phyloP scores from a whole-genome alignment of 2,888 invertebrate genomes.

The Cylindroiulus punctatus region DNA sequence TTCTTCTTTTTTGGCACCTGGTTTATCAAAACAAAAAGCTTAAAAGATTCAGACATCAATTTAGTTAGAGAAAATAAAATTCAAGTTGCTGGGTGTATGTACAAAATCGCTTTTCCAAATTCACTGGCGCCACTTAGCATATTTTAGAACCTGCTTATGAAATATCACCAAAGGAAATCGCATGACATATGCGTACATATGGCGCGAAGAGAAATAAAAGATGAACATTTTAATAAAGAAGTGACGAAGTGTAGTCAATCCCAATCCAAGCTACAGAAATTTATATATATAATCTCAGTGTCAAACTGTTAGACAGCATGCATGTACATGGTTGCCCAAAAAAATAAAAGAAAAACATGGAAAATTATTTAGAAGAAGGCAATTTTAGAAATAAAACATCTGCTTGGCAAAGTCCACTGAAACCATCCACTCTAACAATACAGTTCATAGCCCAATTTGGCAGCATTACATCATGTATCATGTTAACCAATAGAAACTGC shows the following conservation, averaged over 20 bases:
- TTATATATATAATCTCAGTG: not conserved
- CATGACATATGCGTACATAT: slow-evolving; percentile 27
- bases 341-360: not conserved
- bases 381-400: not conserved
- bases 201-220: slow-evolving; percentile 29
- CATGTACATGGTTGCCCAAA: not conserved
- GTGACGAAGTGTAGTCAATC: slow-evolving; percentile 12
- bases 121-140: slow-evolving; percentile 42
- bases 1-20: slow-evolving; percentile 42
- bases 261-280: not conserved
- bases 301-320: not conserved
- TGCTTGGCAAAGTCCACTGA: not conserved
- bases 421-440: not conserved
- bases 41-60: slow-evolving; percentile 45
- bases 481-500: not conserved
- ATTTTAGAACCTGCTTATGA: slow-evolving; percentile 54
- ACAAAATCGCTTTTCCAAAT: slow-evolving; percentile 7
- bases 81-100: not conserved
- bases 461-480: not conserved
- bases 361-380: not conserved
- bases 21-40: slow-evolving; percentile 47
- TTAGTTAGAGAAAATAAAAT: slow-evolving; percentile 46
- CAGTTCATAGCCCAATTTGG: too few relatives aligned
- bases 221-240: slow-evolving; percentile 19
- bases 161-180: slow-evolving; percentile 51